Conservation (phyloP, 2,797 vertebrate genomes). For the Leptatherina wallacei region DNA sequence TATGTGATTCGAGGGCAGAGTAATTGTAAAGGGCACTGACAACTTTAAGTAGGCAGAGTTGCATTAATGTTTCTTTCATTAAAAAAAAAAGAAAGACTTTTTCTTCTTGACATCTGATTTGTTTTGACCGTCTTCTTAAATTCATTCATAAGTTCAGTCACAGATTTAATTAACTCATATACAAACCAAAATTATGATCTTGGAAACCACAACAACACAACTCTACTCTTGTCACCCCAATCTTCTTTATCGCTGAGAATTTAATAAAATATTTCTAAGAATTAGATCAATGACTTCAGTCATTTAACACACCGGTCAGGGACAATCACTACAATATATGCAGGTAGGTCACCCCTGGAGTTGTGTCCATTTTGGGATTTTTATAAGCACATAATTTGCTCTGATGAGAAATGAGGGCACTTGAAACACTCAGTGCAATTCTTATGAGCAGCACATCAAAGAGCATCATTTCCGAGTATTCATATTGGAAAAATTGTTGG, state of each 20-base stretch:
- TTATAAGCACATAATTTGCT: neutral
- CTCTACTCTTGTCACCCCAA: neutral
- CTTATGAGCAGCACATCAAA: conserved; percentile 28
- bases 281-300: neutral
- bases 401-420: neutral
- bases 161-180: neutral
- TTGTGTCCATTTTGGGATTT: neutral
- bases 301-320: neutral
- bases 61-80: conserved; percentile 3
- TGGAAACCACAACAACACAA: neutral
- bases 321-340: neutral
- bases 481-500: conserved; percentile 10
- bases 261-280: neutral
- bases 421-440: neutral
- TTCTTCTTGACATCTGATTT: conserved; percentile 15
- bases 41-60: conserved; percentile 18
- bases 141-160: neutral
- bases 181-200: neutral
- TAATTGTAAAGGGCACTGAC: conserved; percentile 32
- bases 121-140: conserved; percentile 20
- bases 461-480: neutral
- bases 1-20: conserved; percentile 22
- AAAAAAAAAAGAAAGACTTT: neutral
- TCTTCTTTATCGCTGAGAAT: neutral
- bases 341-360: neutral